Base-by-base conservation (phyloP, 2,113 vertebrate species). In the Hiodon alosoides region DNA sequence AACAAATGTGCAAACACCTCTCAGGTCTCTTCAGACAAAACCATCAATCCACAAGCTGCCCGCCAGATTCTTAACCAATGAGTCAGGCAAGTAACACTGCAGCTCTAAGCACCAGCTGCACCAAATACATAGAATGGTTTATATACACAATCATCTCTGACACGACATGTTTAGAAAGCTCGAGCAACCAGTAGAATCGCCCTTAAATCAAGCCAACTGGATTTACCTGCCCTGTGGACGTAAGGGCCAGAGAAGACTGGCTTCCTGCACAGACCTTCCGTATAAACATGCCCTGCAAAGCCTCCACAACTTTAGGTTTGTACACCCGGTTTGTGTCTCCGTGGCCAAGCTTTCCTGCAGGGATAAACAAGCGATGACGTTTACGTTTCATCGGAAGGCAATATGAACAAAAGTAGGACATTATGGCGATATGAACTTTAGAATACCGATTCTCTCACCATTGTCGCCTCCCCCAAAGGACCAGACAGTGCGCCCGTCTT, bases 391-490 rank as follows among this genome's bases (percentile, higher is more conserved):
- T n/a, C 1, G 11, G 10, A n/a, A 55, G 0, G 55, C 61, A 64
- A 46, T 10, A 2, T 10, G 2, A 1, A 0, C 17, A 4, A 17
- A 59, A 59, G 9, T 11, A 14, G 46, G 46, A 6, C 31, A 47
- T 31, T 3, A 14, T 10, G n/a, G 6, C n/a, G 4, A 6, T 3
- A 31, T 72, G 7, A 7, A 67, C 31, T 13, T 59, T 5, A 1
- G 3, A 60, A 50, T 31, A 31, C 31, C 31, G 70, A 46, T 46
- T 9, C 9, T 83, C 90, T 74, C 86, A 94, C 93, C 93, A 47
- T 94, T 94, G 78, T 94, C 93, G 85, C 93, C 93, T 83, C 93
- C 93, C 79, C 93, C 93, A 87, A 94, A 94, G 0, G 93, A 94
- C 93, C 93, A 94, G 0, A 93, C 93, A 4, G 93, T 93, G 80